Conservation (phyloP, 2,113 vertebrate genomes). For the Carassius gibelio region DNA sequence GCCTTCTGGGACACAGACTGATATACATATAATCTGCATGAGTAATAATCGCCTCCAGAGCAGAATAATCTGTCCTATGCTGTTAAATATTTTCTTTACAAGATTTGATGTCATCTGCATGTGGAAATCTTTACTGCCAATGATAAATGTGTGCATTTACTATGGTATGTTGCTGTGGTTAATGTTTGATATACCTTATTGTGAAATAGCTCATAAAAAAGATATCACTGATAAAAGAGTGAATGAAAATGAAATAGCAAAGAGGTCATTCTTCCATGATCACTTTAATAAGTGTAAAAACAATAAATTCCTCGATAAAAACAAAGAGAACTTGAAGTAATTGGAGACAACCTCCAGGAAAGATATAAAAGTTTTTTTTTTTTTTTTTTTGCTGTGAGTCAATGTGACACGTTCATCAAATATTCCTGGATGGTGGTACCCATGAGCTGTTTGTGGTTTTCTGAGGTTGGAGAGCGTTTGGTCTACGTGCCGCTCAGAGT, state of each 20-base stretch:
- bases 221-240: neutral
- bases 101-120: neutral
- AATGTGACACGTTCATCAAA: neutral
- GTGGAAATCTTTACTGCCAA: neutral
- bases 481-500: conserved; percentile 39
- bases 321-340: neutral
- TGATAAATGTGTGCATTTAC: neutral
- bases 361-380: too few species aligned
- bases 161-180: neutral
- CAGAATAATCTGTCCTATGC: neutral
- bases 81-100: neutral
- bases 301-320: neutral
- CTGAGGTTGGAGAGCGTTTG: conserved; percentile 1
- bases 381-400: neutral
- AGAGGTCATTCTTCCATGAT: neutral
- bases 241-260: neutral
- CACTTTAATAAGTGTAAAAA: neutral
- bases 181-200: conserved; percentile 16
- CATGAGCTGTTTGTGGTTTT: conserved; percentile 14
- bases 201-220: neutral
- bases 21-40: neutral
- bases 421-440: neutral
- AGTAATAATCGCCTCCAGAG: neutral
- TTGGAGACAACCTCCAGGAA: neutral
- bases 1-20: neutral